A percentile compares a stretch with the other conserved stretches of the same genome.
Evolutionary conservation across 2,113 vertebrate genomes (phyloP).

Genomic region (Vidua macroura): DNA sequence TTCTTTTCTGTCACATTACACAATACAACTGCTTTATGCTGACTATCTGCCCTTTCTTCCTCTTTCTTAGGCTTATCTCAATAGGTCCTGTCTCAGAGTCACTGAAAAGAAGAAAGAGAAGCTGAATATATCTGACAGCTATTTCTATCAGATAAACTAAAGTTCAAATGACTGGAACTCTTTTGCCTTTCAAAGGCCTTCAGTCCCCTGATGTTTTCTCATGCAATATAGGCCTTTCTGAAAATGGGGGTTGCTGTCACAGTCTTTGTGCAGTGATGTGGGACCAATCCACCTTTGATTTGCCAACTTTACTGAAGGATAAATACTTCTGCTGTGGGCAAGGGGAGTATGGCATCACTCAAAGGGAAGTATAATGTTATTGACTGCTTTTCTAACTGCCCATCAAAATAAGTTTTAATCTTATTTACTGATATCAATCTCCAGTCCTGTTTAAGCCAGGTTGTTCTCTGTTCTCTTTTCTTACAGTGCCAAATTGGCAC

Average conservation of each 20-base stretch:
- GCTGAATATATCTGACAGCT: conserved; percentile 64
- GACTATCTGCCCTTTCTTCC: conserved; percentile 45
- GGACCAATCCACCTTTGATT: conserved; percentile 23
- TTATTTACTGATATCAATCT: not conserved
- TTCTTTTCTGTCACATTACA: conserved; percentile 41
- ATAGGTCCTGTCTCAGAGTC: conserved; percentile 21
- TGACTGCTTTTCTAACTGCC: not conserved
- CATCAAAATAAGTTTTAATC: not conserved
- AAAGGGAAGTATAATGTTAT: not conserved
- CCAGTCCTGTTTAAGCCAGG: not conserved
- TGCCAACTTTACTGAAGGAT: conserved; percentile 28
- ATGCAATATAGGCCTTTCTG: conserved; percentile 3
- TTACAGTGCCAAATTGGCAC: not conserved
- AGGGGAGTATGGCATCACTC: not conserved
- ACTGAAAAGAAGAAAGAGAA: conserved; percentile 55
- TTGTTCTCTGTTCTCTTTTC: not conserved
- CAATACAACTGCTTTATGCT: conserved; percentile 15
- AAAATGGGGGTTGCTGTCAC: not conserved
- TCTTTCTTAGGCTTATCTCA: conserved; percentile 57
- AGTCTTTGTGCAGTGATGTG: conserved; percentile 40
- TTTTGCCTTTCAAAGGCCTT: conserved; percentile 63
- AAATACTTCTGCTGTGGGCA: conserved; percentile 10
- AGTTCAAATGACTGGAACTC: conserved; percentile 64
- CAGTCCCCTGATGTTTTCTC: not conserved
- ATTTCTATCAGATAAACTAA: conserved; percentile 71